Evolutionary conservation across 2,888 invertebrate genomes (phyloP).

Genomic region (Druceiella hillmani): DNA sequence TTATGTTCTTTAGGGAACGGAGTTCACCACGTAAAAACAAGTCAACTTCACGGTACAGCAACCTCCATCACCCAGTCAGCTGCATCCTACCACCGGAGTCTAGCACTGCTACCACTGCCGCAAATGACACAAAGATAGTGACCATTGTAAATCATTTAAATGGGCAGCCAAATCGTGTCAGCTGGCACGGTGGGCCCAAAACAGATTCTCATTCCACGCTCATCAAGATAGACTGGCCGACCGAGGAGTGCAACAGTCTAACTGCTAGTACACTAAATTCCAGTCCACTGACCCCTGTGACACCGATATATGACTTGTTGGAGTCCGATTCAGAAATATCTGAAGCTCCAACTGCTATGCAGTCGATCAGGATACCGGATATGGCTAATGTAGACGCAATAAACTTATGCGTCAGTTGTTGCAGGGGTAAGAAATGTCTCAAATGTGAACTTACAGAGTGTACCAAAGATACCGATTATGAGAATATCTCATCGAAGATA

Average conservation of each 20-base stretch:
- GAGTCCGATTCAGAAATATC: constrained; percentile 45
- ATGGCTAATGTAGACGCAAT: constrained; percentile 25
- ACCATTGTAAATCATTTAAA: constrained; percentile 24
- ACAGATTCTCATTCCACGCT: constrained; percentile 46
- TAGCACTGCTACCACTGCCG: constrained; percentile 5
- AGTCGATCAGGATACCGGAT: constrained; percentile 34
- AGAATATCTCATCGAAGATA: constrained; percentile 31
- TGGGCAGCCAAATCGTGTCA: constrained; percentile 29
- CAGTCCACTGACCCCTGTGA: constrained; percentile 36
- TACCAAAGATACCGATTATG: constrained; percentile 37
- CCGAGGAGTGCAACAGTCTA: constrained; percentile 34
- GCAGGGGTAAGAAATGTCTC: constrained; percentile 35
- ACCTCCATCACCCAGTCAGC: constrained; percentile 32
- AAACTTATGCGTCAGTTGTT: constrained; percentile 33
- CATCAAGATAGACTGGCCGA: constrained; percentile 46
- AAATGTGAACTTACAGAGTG: constrained; percentile 42
- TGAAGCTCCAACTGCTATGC: constrained; percentile 33
- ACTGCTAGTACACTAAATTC: constrained; percentile 37
- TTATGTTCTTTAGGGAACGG: constrained; percentile 37
- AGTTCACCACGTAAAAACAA: constrained; percentile 43
- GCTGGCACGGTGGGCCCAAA: constrained; percentile 36
- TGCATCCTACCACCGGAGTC: constrained; percentile 7
- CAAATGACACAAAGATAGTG: constrained; percentile 26
- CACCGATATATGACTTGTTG: constrained; percentile 40
- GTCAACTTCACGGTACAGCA: constrained; percentile 36